These are phyloP conservation scores for Paedocypris sp. DNA, from an alignment of 2,113 vertebrate genomes.

Conservation along the genomic window DNA sequence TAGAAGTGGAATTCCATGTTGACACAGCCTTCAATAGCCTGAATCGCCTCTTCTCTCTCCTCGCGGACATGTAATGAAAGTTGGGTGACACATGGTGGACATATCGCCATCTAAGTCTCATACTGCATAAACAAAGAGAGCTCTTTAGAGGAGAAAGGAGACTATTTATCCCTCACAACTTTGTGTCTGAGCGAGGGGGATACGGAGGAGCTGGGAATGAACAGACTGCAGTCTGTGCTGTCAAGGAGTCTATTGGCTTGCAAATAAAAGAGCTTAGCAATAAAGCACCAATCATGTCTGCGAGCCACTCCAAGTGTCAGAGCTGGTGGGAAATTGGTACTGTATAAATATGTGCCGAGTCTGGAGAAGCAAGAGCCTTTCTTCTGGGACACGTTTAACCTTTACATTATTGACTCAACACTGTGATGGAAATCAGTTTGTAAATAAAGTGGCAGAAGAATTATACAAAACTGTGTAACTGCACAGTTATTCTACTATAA, in stretches of 20 bases:
- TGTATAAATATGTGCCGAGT: neutral
- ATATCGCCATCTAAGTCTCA: neutral
- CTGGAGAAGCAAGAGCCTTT: neutral
- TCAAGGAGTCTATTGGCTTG: constrained; percentile 15
- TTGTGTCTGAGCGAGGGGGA: constrained; percentile 8
- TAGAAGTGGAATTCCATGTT: neutral
- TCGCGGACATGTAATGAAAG: constrained; percentile 13
- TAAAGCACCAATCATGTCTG: constrained; percentile 9
- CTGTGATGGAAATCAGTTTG: too few relatives aligned
- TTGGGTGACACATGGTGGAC: constrained; percentile 16
- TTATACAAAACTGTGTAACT: too few relatives aligned
- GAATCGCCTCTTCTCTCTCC: constrained; percentile 3
- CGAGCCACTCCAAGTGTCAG: neutral
- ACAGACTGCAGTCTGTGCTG: constrained; percentile 22
- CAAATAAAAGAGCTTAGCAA: constrained; percentile 14
- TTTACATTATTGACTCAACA: neutral
- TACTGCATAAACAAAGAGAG: constrained; percentile 14
- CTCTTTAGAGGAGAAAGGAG: constrained; percentile 11
- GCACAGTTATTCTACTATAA: too few relatives aligned
- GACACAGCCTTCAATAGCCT: neutral
- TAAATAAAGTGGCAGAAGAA: too few relatives aligned
- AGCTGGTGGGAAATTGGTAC: neutral
- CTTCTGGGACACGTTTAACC: too few relatives aligned
- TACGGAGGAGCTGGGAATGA: neutral
- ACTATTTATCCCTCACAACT: constrained; percentile 21